Evolutionary conservation across 2,888 invertebrate species (phyloP).

Genomic region (Trissonchulus sp.): DNA sequence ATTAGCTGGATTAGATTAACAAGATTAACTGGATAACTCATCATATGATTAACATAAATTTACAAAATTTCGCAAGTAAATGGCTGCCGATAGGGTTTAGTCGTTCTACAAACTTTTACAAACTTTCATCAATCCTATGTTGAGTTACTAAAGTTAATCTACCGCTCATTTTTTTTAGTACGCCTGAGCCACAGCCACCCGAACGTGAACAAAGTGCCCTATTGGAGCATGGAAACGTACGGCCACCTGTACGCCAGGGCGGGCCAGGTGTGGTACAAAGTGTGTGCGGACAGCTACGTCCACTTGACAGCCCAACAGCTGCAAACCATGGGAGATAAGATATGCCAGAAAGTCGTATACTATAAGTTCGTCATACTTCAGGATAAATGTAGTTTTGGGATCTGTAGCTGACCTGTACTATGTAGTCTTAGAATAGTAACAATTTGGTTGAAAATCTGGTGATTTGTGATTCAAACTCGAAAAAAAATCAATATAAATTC

Average conservation of each 20-base stretch:
- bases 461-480: too few species aligned
- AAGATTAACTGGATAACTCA: background rate
- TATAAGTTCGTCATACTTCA: conserved; percentile 12
- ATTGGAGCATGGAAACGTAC: background rate
- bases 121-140: too few species aligned
- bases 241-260: background rate
- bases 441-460: too few species aligned
- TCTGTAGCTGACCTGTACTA: background rate
- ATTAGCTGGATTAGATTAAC: background rate
- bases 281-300: background rate
- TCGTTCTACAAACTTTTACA: too few species aligned
- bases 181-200: background rate
- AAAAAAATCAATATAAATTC: too few species aligned
- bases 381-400: background rate
- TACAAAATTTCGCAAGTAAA: too few species aligned
- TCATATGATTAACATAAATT: background rate
- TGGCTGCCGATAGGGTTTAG: too few species aligned
- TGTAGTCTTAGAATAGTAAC: too few species aligned
- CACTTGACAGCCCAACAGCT: background rate
- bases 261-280: background rate
- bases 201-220: background rate
- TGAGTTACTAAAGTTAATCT: background rate
- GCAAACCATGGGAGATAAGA: background rate
- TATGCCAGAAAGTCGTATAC: background rate
- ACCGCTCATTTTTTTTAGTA: background rate